These are phyloP conservation scores for Xenopus laevis DNA, from an alignment of 2,113 vertebrate species.

Conservation along the genomic window DNA sequence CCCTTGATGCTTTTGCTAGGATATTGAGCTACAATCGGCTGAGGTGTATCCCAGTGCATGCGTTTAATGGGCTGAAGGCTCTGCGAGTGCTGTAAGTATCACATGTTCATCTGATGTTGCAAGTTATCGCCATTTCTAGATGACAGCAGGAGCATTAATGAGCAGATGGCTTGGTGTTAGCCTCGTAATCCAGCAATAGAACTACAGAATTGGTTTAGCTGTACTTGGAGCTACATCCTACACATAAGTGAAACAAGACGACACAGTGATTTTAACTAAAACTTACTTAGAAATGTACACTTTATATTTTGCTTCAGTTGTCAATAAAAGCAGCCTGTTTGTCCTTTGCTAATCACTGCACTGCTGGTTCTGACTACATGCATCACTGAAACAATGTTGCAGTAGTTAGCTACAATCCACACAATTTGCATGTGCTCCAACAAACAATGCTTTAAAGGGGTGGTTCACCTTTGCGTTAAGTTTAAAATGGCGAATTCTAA, in stretches of 20 bases:
- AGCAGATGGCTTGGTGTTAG: slow-evolving; percentile 42
- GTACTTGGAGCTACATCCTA: slow-evolving; percentile 41
- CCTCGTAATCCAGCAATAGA: slow-evolving; percentile 15
- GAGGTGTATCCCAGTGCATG: slow-evolving; percentile 84
- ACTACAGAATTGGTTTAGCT: slow-evolving; percentile 9
- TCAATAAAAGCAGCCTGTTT: too few relatives aligned
- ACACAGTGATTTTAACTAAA: background rate
- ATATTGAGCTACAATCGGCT: slow-evolving; percentile 96
- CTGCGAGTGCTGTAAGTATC: slow-evolving; percentile 90
- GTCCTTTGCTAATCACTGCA: too few relatives aligned
- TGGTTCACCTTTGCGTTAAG: too few relatives aligned
- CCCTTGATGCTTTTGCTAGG: slow-evolving; percentile 52
- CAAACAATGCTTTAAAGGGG: too few relatives aligned
- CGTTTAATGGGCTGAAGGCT: slow-evolving; percentile 84
- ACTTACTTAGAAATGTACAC: background rate
- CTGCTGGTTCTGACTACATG: too few relatives aligned
- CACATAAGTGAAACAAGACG: slow-evolving; percentile 32
- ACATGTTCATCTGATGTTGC: background rate
- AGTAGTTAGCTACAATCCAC: too few relatives aligned
- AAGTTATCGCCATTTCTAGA: slow-evolving; percentile 36
- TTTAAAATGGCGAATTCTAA: too few relatives aligned
- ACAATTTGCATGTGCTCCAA: too few relatives aligned
- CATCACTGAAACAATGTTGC: too few relatives aligned
- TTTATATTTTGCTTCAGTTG: too few relatives aligned
- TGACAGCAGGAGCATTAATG: slow-evolving; percentile 1